Percentiles rank a stretch among this genome's conserved stretches.
Evolutionary conservation across 2,113 vertebrate genomes (phyloP).

Genomic region (Chloebia gouldiae): DNA sequence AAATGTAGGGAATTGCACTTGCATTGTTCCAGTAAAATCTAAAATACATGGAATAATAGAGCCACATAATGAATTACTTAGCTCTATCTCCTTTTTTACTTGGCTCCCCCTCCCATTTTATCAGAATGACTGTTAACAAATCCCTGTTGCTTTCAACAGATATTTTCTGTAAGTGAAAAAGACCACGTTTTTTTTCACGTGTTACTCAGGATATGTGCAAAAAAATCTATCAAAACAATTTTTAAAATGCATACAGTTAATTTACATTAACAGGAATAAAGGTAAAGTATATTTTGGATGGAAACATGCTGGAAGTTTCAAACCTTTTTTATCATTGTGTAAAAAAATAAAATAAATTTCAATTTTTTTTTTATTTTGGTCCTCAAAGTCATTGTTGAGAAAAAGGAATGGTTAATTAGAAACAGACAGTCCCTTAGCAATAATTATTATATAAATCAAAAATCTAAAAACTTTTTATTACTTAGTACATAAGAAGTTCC

Average conservation of each 20-base stretch:
- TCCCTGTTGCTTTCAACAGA: not conserved
- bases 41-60: not conserved
- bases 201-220: not conserved
- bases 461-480: not conserved
- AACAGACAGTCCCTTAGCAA: not conserved
- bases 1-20: not conserved
- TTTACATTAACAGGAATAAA: not conserved
- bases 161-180: not conserved
- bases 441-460: not conserved
- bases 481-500: not conserved
- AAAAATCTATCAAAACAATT: not conserved
- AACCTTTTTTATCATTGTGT: not conserved
- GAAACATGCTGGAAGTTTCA: not conserved
- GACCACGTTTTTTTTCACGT: not conserved
- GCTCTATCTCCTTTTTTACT: not conserved
- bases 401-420: not conserved
- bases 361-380: not conserved
- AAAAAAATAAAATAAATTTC: not conserved
- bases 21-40: not conserved
- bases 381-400: not conserved
- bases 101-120: accelerated
- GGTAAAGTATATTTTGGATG: not conserved
- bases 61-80: not conserved
- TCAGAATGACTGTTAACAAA: not conserved
- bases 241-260: not conserved